Evolutionary conservation across 2,113 vertebrate species (phyloP).

Genomic region (Protomyctophum bolini): DNA sequence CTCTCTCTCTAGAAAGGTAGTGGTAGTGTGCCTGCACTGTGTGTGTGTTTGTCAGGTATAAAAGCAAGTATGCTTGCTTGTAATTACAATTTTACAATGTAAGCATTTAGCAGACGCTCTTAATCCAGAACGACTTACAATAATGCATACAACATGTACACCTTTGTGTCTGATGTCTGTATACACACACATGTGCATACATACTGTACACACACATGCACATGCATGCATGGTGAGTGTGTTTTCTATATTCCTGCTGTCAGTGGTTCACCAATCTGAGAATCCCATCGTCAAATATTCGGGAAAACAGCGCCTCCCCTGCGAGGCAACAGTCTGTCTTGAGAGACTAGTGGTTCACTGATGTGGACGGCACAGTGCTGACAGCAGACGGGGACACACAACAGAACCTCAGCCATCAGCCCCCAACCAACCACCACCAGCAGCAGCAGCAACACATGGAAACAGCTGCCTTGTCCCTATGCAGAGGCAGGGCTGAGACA

Average conservation of each 20-base stretch:
- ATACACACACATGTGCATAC: too few relatives aligned
- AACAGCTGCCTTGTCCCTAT: slow-evolving; percentile 73
- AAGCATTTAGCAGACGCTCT: too few relatives aligned
- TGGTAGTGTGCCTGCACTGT: background rate
- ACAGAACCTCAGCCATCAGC: slow-evolving; percentile 59
- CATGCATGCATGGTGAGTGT: background rate
- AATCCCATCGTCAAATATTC: too few relatives aligned
- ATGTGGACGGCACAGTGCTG: slow-evolving; percentile 52
- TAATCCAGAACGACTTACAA: too few relatives aligned
- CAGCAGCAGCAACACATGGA: slow-evolving; percentile 53
- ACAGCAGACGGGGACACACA: slow-evolving; percentile 54
- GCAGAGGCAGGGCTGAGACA: slow-evolving; percentile 59
- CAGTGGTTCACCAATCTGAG: slow-evolving; percentile 51
- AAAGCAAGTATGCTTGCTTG: too few relatives aligned
- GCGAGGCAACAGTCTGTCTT: too few relatives aligned
- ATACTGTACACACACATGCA: too few relatives aligned
- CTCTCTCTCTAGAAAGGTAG: background rate
- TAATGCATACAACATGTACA: too few relatives aligned
- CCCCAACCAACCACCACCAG: slow-evolving; percentile 46
- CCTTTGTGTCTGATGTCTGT: too few relatives aligned
- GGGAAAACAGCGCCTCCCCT: too few relatives aligned
- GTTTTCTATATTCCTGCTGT: slow-evolving; percentile 29
- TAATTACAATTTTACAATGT: too few relatives aligned
- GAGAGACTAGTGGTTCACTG: too few relatives aligned
- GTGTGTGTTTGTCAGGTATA: background rate